Evolutionary conservation across 2,888 invertebrate genomes (phyloP).

Genomic region (Spilarctia lutea): DNA sequence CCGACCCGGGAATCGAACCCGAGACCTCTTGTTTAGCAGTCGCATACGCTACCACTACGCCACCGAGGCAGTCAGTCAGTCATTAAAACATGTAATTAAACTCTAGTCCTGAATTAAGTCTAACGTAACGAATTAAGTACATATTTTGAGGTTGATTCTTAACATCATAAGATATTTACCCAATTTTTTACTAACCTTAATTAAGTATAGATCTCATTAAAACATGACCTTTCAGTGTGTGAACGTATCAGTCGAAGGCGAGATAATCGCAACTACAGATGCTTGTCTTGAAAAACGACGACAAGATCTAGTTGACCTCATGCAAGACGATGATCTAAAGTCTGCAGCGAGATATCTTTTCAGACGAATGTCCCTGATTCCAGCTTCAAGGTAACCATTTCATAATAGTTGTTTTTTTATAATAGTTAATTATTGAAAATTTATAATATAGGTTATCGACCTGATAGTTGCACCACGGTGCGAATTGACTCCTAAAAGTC

Average conservation of each 20-base stretch:
- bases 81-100: background rate
- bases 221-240: slow-evolving; percentile 65
- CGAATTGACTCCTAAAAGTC: no score
- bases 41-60: no score
- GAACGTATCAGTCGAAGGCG: slow-evolving; percentile 75
- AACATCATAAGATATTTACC: background rate
- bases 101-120: no score
- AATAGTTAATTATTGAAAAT: background rate
- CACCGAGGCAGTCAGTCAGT: no score
- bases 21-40: no score
- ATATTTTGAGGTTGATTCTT: background rate
- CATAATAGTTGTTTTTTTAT: background rate
- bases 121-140: background rate
- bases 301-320: slow-evolving; percentile 73
- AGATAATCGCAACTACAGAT: slow-evolving; percentile 59
- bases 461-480: background rate
- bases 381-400: slow-evolving; percentile 67
- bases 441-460: background rate
- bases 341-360: slow-evolving; percentile 76
- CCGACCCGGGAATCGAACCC: no score
- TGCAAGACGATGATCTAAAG: slow-evolving; percentile 77
- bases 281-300: slow-evolving; percentile 72
- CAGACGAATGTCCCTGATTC: slow-evolving; percentile 77
- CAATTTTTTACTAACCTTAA: background rate
- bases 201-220: background rate